Conservation (phyloP, 2,113 vertebrate species). For the Gobiocypris rarus region DNA sequence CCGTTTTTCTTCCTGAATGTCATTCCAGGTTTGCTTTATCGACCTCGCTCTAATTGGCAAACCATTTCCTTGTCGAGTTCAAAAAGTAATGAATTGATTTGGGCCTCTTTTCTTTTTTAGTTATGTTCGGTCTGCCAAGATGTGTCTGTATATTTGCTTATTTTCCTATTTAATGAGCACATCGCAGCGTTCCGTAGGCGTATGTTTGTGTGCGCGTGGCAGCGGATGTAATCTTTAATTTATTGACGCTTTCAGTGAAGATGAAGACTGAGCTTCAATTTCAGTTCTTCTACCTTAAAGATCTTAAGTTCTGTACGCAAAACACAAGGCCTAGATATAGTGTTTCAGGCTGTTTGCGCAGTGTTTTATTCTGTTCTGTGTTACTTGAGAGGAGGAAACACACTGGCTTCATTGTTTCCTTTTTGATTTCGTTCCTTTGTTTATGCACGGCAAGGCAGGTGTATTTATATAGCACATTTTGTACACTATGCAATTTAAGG, state of each 20-base stretch:
- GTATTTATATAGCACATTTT: not conserved
- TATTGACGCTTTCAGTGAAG: not conserved
- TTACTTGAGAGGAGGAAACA: not conserved
- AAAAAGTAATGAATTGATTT: slow-evolving; percentile 44
- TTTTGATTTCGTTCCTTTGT: not conserved
- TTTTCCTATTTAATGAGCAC: slow-evolving; percentile 31
- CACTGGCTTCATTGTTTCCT: not conserved
- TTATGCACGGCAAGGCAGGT: not conserved
- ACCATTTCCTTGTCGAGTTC: slow-evolving; percentile 47
- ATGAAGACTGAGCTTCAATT: not conserved
- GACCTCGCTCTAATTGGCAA: slow-evolving; percentile 59
- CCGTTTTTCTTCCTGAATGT: slow-evolving; percentile 59
- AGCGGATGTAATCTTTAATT: not conserved
- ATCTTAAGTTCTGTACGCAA: not conserved
- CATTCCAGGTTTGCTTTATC: slow-evolving; percentile 58
- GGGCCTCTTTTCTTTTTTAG: slow-evolving; percentile 15
- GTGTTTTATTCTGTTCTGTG: not conserved
- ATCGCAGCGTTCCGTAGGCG: not conserved
- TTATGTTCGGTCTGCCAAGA: not conserved
- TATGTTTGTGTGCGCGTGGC: not conserved
- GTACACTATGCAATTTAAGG: not conserved
- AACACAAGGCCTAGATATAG: not conserved
- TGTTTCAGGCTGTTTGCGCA: slow-evolving; percentile 1
- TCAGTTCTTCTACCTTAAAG: not conserved
- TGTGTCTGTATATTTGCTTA: slow-evolving; percentile 5